A percentile compares a stretch with the other conserved stretches of the same genome.
These are phyloP conservation scores for Eutrigla gurnardus DNA, from an alignment of 2,797 vertebrate genomes.

Conservation along the genomic window DNA sequence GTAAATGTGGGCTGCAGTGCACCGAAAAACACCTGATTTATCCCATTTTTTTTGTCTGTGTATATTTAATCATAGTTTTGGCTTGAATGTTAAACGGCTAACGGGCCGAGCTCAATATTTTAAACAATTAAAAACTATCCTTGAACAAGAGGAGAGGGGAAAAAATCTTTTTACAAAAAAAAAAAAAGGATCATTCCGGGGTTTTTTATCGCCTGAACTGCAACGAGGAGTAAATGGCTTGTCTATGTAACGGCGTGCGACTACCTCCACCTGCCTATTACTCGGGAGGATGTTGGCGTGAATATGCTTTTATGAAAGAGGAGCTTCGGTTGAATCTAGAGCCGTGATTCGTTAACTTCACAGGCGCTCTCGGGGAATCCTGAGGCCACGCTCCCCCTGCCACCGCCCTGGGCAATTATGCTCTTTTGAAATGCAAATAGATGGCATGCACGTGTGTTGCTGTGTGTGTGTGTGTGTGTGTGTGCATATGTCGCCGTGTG, in stretches of 20 bases:
- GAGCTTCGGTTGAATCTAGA: constrained; percentile 68
- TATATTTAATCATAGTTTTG: not conserved
- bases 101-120: constrained; percentile 28
- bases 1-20: not conserved
- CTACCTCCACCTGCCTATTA: constrained; percentile 64
- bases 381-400: constrained; percentile 78
- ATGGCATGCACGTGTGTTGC: constrained; percentile 54
- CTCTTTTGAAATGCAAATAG: constrained; percentile 80
- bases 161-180: constrained; percentile 6
- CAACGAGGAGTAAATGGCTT: constrained; percentile 45
- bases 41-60: not conserved
- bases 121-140: constrained; percentile 21
- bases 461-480: constrained; percentile 45
- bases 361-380: constrained; percentile 80
- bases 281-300: constrained; percentile 74
- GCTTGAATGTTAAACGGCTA: not conserved
- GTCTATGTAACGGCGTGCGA: constrained; percentile 41
- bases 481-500: constrained; percentile 6
- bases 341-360: constrained; percentile 81
- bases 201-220: constrained; percentile 20
- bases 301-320: constrained; percentile 69
- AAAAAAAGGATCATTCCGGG: constrained; percentile 33
- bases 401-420: constrained; percentile 79
- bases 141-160: constrained; percentile 21
- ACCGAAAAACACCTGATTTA: constrained; percentile 12